Conservation (phyloP, 2,888 invertebrate species). For the Kryphioiulus occultus region DNA sequence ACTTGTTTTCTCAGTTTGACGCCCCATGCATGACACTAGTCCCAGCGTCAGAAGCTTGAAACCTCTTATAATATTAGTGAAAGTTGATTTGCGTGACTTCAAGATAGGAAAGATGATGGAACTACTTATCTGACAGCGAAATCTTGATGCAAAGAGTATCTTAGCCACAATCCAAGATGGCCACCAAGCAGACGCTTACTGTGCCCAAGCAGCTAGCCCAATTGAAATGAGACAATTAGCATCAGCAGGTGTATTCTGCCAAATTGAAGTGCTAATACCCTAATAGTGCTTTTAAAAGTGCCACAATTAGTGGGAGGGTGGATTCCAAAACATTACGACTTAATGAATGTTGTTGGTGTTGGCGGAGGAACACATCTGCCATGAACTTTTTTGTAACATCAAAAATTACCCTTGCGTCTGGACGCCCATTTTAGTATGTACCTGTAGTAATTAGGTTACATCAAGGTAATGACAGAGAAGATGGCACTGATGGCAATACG, state of each 20-base stretch:
- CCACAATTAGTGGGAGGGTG: constrained; percentile 3
- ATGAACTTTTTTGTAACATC: neutral
- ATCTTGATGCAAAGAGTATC: neutral
- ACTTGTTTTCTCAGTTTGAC: no score
- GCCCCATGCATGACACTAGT: no score
- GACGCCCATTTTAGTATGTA: neutral
- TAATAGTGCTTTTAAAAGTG: constrained; percentile 24
- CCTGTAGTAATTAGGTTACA: constrained; percentile 3
- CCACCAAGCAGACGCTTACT: neutral
- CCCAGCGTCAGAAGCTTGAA: no score
- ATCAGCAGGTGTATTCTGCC: neutral
- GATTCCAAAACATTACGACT: constrained; percentile 20
- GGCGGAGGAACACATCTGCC: neutral
- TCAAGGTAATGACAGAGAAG: constrained; percentile 12
- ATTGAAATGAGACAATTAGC: neutral
- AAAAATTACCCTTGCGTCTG: neutral
- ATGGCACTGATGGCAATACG: neutral
- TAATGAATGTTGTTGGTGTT: constrained; percentile 30
- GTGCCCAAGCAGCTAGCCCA: no score
- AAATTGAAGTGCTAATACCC: neutral
- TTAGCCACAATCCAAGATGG: neutral
- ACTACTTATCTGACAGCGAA: neutral
- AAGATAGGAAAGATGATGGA: neutral
- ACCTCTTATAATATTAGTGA: no score
- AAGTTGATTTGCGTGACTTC: no score